Conservation (phyloP, 37 sponge, comb jelly and placozoan species). For the Aplysina aerophoba region DNA sequence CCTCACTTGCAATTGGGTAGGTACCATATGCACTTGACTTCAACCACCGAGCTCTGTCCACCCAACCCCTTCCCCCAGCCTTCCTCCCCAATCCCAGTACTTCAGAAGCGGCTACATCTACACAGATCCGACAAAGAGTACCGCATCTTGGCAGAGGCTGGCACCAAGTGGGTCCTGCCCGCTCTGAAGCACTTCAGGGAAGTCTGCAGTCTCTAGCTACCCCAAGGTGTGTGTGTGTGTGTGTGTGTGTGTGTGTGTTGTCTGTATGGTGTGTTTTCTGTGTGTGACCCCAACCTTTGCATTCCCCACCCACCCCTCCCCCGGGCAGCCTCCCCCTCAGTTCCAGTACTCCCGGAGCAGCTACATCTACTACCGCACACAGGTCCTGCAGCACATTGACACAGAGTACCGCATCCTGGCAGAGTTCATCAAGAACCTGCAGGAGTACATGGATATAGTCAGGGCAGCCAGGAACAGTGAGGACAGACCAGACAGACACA, state of each 20-base stretch:
- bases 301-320: not conserved
- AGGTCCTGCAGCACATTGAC: conserved; percentile 82
- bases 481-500: not conserved
- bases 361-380: conserved; percentile 85
- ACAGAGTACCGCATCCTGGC: conserved; percentile 77
- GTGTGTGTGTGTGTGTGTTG: not conserved
- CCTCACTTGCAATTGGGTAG: too few relatives aligned
- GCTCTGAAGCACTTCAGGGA: conserved; percentile 91
- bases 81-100: too few relatives aligned
- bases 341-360: conserved; percentile 58
- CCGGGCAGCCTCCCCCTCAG: conserved; percentile 11
- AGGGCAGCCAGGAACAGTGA: conserved; percentile 47
- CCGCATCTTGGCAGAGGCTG: too few relatives aligned
- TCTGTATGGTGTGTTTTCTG: not conserved
- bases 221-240: too few relatives aligned
- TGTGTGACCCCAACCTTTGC: not conserved
- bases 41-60: too few relatives aligned
- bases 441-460: conserved; percentile 67
- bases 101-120: too few relatives aligned
- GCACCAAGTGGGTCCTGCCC: conserved; percentile 85
- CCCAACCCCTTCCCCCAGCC: too few relatives aligned
- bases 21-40: too few relatives aligned
- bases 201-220: conserved; percentile 80
- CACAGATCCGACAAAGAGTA: too few relatives aligned
- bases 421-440: conserved; percentile 69